Base-by-base conservation (phyloP, 2,888 invertebrate species). In the Acleris sparsana region DNA sequence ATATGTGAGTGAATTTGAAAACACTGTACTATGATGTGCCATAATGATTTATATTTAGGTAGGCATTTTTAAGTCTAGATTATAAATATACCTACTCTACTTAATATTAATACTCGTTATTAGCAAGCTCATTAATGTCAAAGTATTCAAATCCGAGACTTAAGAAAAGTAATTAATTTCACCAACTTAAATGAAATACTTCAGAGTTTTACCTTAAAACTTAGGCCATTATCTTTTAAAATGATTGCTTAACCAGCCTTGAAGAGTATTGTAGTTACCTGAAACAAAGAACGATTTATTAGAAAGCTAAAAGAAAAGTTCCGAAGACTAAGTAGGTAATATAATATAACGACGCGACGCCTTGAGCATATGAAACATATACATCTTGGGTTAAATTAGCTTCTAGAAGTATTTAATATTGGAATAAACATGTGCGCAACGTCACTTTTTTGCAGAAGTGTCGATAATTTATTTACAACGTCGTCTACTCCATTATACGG, bases 121-220 rank as follows among this genome's bases (percentile, higher is more conserved):
- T 49, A 44, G 53, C 52, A 53, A 33, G 7, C 58, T 64, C 63
- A 59, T 64, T 59, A 59, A 53, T 53, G 59, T 59, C 59, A 44
- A 53, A 48, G 53, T 53, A 49, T 59, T 63, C 61, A 46, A 62
- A 62, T 59, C 63, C 63, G 17, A 39, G 39, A 59, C 58, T 64
- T 64, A 43, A 17, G 48, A 17, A 22, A 59, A 58, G 63, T 53
- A 64, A 64, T 64, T 64, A 64, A 64, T 64, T 59, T 39, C 48
- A 17, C 33, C 46, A 52, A 59, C 59, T 60, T 61, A 56, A 65
- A 65, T 65, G 53, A 61, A 65, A 65, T 61, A 57, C 52, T 20
- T 22, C 48, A 48, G 33, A 62, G 48, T 62, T 66, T 62, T 62
- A 66, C 56, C 48, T 57, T 61, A 51, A 62, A 66, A 66, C 62